These are phyloP conservation scores for Troides helena DNA, from an alignment of 2,888 invertebrate species.

Conservation along the genomic window DNA sequence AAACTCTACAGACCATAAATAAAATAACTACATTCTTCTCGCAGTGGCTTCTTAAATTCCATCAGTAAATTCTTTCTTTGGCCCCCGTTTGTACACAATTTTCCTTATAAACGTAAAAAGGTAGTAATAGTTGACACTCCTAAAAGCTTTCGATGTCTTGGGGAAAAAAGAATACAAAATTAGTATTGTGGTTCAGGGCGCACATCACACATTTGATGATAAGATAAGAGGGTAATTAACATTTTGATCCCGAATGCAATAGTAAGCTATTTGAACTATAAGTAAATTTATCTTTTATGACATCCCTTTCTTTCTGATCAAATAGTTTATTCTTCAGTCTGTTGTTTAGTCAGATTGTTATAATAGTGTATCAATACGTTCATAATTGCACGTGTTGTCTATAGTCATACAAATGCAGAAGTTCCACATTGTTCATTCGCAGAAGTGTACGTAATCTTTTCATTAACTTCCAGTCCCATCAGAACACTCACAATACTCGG, in stretches of 20 bases:
- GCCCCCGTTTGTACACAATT: slow-evolving; percentile 43
- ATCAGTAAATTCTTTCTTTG: slow-evolving; percentile 22
- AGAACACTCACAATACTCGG: slow-evolving; percentile 63
- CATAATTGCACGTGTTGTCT: neutral
- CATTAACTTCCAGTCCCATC: slow-evolving; percentile 60
- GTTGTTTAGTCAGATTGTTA: too few relatives aligned
- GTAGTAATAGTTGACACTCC: slow-evolving; percentile 68
- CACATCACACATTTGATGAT: slow-evolving; percentile 74
- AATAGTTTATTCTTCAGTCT: neutral
- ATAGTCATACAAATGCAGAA: neutral
- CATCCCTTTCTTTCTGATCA: neutral
- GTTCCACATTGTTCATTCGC: neutral
- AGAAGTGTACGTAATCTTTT: slow-evolving; percentile 50
- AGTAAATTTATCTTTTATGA: neutral
- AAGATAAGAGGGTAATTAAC: slow-evolving; percentile 48
- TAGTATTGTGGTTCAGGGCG: slow-evolving; percentile 63
- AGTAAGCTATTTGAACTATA: slow-evolving; percentile 51
- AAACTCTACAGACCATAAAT: neutral
- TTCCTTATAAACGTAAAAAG: slow-evolving; percentile 63
- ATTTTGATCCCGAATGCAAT: slow-evolving; percentile 67
- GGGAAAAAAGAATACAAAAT: slow-evolving; percentile 72
- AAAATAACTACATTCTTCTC: slow-evolving; percentile 2
- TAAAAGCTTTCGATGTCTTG: slow-evolving; percentile 66
- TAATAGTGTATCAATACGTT: neutral
- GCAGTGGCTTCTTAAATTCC: slow-evolving; percentile 16